phyloP scores from a whole-genome alignment of 2,888 invertebrate species.

The Neoitamus cyanurus region DNA sequence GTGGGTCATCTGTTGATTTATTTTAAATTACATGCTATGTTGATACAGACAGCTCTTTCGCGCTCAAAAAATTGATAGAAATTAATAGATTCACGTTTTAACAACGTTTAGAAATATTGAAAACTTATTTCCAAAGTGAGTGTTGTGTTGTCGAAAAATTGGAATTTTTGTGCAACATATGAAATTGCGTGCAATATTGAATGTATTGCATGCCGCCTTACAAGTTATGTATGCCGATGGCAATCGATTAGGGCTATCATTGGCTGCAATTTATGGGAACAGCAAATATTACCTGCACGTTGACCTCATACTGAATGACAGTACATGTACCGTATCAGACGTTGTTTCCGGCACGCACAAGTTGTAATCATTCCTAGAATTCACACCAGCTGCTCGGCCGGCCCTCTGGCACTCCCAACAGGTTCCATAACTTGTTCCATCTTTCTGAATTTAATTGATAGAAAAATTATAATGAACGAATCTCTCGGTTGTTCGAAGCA shows the following conservation, averaged over 20 bases:
- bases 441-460: constrained; percentile 42
- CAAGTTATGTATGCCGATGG: background rate
- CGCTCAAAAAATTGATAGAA: too few relatives aligned
- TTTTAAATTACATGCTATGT: too few relatives aligned
- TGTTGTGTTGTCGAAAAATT: too few relatives aligned
- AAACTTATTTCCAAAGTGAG: too few relatives aligned
- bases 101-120: too few relatives aligned
- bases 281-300: background rate
- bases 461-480: constrained; percentile 36
- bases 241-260: background rate
- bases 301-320: constrained; percentile 6
- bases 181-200: background rate
- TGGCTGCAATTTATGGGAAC: background rate
- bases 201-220: background rate
- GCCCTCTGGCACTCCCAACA: background rate
- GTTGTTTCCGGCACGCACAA: constrained; percentile 13
- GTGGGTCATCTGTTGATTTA: too few relatives aligned
- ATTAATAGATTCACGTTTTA: too few relatives aligned
- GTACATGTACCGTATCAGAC: background rate
- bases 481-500: background rate
- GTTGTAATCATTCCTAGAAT: constrained; percentile 17
- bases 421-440: background rate
- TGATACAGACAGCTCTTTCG: too few relatives aligned
- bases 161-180: background rate
- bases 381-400: background rate